Evolutionary conservation across 2,888 invertebrate species (phyloP).

Genomic region (Rhamphomyia laevipes): DNA sequence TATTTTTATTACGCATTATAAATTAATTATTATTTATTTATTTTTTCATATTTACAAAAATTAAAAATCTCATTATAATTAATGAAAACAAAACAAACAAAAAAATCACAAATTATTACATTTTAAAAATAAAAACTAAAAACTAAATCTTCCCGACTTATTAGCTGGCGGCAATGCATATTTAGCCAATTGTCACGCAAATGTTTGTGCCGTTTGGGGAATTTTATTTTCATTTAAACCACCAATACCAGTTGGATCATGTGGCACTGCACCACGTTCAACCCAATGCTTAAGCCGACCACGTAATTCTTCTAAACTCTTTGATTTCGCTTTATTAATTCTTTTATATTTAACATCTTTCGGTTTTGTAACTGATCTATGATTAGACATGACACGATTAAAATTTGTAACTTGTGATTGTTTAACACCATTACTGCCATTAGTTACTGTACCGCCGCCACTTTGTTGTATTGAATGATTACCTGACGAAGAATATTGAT

Average conservation of each 20-base stretch:
- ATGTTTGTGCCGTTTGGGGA: slow-evolving; percentile 43
- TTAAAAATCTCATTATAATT: too few species aligned
- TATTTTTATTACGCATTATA: too few species aligned
- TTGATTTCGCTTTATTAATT: slow-evolving; percentile 82
- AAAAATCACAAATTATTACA: neutral
- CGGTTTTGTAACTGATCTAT: slow-evolving; percentile 78
- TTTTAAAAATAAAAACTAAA: neutral
- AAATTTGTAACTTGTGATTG: slow-evolving; percentile 57
- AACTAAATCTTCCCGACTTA: neutral
- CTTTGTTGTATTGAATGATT: neutral
- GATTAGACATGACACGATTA: slow-evolving; percentile 82
- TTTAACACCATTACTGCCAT: slow-evolving; percentile 29
- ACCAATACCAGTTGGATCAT: slow-evolving; percentile 16
- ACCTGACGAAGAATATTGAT: neutral
- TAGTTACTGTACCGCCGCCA: neutral
- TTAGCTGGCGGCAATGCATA: neutral
- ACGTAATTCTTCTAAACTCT: slow-evolving; percentile 72
- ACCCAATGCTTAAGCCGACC: slow-evolving; percentile 78
- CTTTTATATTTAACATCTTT: slow-evolving; percentile 86
- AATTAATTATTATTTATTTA: too few species aligned
- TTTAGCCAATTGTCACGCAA: slow-evolving; percentile 41
- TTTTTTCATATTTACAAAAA: too few species aligned
- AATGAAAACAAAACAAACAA: neutral
- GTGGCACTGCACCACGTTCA: slow-evolving; percentile 50
- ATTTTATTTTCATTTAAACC: slow-evolving; percentile 26